Conservation (phyloP, 2,113 vertebrate genomes). For the Accipiter cooperii region DNA sequence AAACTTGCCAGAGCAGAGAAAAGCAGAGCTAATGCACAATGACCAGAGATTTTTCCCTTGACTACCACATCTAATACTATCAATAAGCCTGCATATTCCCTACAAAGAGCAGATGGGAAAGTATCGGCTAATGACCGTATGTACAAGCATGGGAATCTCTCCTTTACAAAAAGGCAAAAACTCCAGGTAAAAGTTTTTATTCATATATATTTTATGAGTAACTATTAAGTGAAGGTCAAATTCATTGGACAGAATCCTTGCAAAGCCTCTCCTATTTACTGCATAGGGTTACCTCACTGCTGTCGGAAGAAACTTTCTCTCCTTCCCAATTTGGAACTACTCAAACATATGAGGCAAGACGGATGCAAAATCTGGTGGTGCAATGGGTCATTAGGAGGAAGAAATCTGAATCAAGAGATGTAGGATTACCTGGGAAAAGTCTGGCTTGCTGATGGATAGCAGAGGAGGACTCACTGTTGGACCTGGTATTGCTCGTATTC, state of each 20-base stretch:
- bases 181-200: not conserved
- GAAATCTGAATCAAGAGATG: not conserved
- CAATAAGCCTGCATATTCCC: not conserved
- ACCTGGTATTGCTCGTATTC: not conserved
- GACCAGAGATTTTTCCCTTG: conserved; percentile 12
- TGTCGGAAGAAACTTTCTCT: not conserved
- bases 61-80: not conserved
- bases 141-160: not conserved
- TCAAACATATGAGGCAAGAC: not conserved
- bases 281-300: not conserved
- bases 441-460: not conserved
- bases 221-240: not conserved
- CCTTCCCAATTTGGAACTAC: not conserved
- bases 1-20: conserved; percentile 36
- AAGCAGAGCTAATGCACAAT: conserved; percentile 15
- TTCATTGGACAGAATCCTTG: not conserved
- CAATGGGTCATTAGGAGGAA: not conserved
- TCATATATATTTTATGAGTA: not conserved
- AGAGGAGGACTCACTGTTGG: not conserved
- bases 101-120: not conserved
- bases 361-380: not conserved
- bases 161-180: not conserved
- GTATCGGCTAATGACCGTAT: not conserved
- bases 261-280: not conserved
- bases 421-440: not conserved